Evolutionary conservation across 2,113 vertebrate species (phyloP).

Genomic region (Gasterosteus nipponicus): DNA sequence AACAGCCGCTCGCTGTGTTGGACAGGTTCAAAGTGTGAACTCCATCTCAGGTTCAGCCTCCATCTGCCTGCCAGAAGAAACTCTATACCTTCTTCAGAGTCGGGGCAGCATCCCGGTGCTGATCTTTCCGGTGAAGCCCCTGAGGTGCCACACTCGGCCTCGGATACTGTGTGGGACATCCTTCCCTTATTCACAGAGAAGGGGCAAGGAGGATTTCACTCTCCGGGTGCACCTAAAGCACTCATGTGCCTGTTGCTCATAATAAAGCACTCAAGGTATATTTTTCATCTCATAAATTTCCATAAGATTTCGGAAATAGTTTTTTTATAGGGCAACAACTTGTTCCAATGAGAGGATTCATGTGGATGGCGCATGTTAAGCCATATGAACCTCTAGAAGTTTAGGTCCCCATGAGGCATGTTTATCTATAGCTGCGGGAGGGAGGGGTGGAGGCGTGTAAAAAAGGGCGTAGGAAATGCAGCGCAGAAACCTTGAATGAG

Average conservation of each 20-base stretch:
- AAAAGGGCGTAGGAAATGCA: conserved; percentile 49
- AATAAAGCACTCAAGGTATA: conserved; percentile 10
- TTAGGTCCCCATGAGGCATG: conserved; percentile 8
- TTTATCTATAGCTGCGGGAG: conserved; percentile 44
- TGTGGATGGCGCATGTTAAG: neutral
- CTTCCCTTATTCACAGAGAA: conserved; percentile 59
- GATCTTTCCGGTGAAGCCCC: conserved; percentile 54
- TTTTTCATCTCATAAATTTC: neutral
- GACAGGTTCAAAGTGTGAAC: conserved; percentile 68
- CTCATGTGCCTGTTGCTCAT: neutral
- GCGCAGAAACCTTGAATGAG: conserved; percentile 59
- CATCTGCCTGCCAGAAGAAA: conserved; percentile 59
- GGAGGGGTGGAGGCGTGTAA: conserved; percentile 70
- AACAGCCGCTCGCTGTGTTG: conserved; percentile 36
- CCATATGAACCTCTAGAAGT: neutral
- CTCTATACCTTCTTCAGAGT: conserved; percentile 55
- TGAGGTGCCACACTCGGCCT: conserved; percentile 48
- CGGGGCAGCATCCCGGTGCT: conserved; percentile 35
- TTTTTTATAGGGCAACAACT: neutral
- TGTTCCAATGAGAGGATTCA: neutral
- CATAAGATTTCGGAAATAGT: neutral
- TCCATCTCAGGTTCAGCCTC: conserved; percentile 20
- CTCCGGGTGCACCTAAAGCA: conserved; percentile 47
- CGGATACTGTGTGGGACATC: conserved; percentile 51
- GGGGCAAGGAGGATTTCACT: conserved; percentile 53